Evolutionary conservation across 2,888 invertebrate species (phyloP).

Genomic region (Spialia ferax): DNA sequence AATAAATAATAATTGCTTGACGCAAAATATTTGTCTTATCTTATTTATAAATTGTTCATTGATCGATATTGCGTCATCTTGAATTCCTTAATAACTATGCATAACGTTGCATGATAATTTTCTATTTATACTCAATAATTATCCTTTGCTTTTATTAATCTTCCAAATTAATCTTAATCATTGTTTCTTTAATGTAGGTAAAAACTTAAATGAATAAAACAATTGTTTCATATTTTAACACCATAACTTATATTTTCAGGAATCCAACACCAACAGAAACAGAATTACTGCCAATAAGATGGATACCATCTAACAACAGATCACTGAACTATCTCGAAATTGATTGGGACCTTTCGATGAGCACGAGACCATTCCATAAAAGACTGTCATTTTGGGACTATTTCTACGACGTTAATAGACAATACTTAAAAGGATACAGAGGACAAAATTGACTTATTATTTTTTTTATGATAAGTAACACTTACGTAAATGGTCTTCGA

Average conservation of each 20-base stretch:
- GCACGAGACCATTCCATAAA: background rate
- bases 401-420: conserved; percentile 4
- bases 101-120: no score
- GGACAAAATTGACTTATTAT: background rate
- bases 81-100: no score
- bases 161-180: no score
- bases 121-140: no score
- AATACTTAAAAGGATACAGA: background rate
- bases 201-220: no score
- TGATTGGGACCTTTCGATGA: background rate
- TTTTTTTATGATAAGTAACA: background rate
- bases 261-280: conserved; percentile 52
- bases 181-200: no score
- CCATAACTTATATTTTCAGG: conserved; percentile 36
- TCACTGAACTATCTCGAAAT: conserved; percentile 15
- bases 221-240: no score
- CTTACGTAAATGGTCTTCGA: no score
- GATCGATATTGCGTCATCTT: no score
- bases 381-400: conserved; percentile 4
- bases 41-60: background rate
- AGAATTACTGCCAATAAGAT: background rate
- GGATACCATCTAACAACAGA: background rate
- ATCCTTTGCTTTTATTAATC: no score
- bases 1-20: no score
- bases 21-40: no score